phyloP scores from a whole-genome alignment of 2,113 vertebrate genomes.

The Climacteris rufus region DNA sequence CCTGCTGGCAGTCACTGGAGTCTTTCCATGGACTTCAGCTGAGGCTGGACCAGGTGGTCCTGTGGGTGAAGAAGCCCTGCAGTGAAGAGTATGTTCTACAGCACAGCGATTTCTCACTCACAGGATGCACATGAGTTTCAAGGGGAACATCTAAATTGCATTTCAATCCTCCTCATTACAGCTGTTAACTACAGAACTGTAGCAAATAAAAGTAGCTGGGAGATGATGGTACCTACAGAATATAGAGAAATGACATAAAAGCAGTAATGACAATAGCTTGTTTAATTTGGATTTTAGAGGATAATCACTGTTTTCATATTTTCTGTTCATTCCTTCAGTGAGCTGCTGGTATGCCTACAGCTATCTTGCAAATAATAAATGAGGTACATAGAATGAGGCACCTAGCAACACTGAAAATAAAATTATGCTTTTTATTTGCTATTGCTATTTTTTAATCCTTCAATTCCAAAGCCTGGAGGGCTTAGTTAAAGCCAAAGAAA shows the following conservation, averaged over 20 bases:
- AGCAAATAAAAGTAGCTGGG: background rate
- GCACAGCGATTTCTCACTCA: background rate
- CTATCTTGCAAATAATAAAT: constrained; percentile 63
- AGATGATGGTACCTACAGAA: constrained; percentile 2
- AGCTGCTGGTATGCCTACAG: constrained; percentile 34
- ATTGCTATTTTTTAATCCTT: constrained; percentile 72
- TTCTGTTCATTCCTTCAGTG: background rate
- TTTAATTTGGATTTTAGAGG: constrained; percentile 68
- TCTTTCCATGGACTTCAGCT: background rate
- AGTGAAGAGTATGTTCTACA: background rate
- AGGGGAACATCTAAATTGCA: background rate
- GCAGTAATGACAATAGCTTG: constrained; percentile 20
- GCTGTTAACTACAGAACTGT: constrained; percentile 32
- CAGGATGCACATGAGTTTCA: background rate
- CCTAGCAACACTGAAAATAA: constrained; percentile 54
- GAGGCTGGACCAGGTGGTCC: background rate
- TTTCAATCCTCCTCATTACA: background rate
- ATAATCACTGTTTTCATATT: constrained; percentile 61
- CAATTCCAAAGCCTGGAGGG: constrained; percentile 57
- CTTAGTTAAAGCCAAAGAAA: constrained; percentile 59
- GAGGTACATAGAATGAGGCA: constrained; percentile 39
- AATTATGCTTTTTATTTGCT: constrained; percentile 65
- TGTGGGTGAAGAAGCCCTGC: background rate
- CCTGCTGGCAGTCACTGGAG: background rate
- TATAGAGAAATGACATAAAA: constrained; percentile 5